These are phyloP conservation scores for Nemotelus pantherinus DNA, from an alignment of 2,888 invertebrate genomes.

Conservation along the genomic window DNA sequence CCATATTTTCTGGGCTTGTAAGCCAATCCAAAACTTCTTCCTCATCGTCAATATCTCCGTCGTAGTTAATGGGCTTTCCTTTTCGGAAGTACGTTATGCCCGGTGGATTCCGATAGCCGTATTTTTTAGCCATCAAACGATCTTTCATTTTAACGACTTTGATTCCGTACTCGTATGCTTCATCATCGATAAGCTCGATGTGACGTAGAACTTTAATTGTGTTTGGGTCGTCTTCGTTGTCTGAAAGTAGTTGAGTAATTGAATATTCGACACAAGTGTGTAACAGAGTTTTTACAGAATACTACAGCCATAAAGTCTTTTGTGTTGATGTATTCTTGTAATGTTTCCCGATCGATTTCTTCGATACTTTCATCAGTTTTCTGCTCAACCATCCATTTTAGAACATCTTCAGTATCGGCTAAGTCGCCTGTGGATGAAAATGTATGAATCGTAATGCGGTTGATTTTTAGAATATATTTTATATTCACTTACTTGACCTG, in stretches of 20 bases:
- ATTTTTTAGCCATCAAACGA: slow-evolving; percentile 91
- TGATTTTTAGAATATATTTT: slow-evolving; percentile 5
- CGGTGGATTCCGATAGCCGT: slow-evolving; percentile 88
- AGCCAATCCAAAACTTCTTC: slow-evolving; percentile 89
- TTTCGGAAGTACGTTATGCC: slow-evolving; percentile 92
- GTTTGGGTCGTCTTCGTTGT: slow-evolving; percentile 83
- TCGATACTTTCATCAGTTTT: slow-evolving; percentile 92
- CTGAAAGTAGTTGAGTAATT: slow-evolving; percentile 63
- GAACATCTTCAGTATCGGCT: slow-evolving; percentile 80
- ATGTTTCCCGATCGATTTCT: slow-evolving; percentile 83
- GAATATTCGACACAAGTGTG: slow-evolving; percentile 29
- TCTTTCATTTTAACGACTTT: slow-evolving; percentile 89
- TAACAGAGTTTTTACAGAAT: slow-evolving; percentile 72
- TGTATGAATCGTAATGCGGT: slow-evolving; percentile 21
- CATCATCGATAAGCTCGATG: slow-evolving; percentile 90
- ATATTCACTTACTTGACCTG: slow-evolving; percentile 60
- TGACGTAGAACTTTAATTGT: slow-evolving; percentile 84
- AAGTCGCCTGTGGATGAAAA: slow-evolving; percentile 70
- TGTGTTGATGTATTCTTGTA: slow-evolving; percentile 85
- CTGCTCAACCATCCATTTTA: slow-evolving; percentile 91
- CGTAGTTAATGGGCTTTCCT: slow-evolving; percentile 87
- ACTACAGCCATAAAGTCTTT: slow-evolving; percentile 92
- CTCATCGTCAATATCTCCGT: slow-evolving; percentile 91
- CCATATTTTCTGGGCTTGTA: slow-evolving; percentile 94
- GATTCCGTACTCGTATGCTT: slow-evolving; percentile 91